Evolutionary conservation across 2,888 invertebrate genomes (phyloP).

Genomic region (Belgica antarctica): DNA sequence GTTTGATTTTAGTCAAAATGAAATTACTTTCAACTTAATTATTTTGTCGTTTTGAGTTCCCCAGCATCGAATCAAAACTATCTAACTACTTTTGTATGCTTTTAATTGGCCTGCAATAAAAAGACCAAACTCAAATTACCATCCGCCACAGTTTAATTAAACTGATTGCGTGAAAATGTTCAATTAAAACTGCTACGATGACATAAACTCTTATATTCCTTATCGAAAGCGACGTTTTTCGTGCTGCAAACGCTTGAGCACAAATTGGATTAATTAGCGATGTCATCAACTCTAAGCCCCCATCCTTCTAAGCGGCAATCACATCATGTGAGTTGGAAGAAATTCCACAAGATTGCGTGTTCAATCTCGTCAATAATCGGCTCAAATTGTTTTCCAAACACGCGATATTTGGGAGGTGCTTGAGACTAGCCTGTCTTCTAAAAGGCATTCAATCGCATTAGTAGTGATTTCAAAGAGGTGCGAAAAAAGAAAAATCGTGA

Average conservation of each 20-base stretch:
- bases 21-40: too few species aligned
- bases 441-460: too few species aligned
- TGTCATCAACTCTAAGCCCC: conserved; percentile 3
- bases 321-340: not conserved
- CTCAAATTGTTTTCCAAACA: not conserved
- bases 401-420: conserved; percentile 15
- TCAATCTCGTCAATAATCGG: not conserved
- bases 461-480: too few species aligned
- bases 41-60: too few species aligned
- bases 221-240: conserved; percentile 9
- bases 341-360: conserved; percentile 8
- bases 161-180: conserved; percentile 11
- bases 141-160: not conserved
- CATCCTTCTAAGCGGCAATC: not conserved
- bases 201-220: not conserved
- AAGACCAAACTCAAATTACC: too few species aligned
- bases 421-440: too few species aligned
- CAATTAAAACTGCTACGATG: not conserved
- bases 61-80: too few species aligned
- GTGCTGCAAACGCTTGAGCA: not conserved
- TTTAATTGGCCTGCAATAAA: too few species aligned
- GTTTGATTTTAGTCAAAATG: too few species aligned
- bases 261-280: conserved; percentile 39
- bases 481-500: too few species aligned
- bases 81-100: too few species aligned